phyloP scores from a whole-genome alignment of 2,888 invertebrate species.

The Micoletzkya japonica region DNA sequence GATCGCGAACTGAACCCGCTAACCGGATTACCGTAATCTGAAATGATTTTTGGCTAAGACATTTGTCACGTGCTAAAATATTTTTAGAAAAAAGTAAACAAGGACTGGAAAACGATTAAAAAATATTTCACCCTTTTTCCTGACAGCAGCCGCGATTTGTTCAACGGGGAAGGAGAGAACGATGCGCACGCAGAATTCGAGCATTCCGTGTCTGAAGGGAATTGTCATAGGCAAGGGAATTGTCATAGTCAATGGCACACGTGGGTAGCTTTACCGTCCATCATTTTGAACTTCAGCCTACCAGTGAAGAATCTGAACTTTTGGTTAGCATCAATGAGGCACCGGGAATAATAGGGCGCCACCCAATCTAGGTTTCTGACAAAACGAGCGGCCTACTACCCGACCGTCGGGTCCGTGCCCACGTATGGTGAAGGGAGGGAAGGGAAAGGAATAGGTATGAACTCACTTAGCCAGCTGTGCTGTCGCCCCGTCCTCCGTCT shows the following conservation, averaged over 20 bases:
- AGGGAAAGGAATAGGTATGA: background rate
- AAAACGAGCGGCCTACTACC: no score
- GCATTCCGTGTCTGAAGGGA: conserved; percentile 20
- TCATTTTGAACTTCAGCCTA: no score
- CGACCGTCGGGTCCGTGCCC: no score
- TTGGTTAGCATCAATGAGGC: no score
- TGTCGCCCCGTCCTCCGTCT: conserved; percentile 15
- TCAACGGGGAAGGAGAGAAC: conserved; percentile 21
- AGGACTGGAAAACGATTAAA: background rate
- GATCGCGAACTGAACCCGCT: conserved; percentile 14
- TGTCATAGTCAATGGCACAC: no score
- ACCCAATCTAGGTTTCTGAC: no score
- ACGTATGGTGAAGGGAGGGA: no score
- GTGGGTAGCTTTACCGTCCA: no score
- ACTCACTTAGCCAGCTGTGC: conserved; percentile 14
- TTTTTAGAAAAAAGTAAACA: background rate
- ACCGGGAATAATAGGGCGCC: no score
- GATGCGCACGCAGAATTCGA: conserved; percentile 26
- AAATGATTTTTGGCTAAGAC: background rate
- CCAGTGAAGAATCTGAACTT: no score
- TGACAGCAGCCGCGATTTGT: conserved; percentile 12
- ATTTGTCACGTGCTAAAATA: background rate
- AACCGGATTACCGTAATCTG: background rate
- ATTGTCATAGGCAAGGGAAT: no score
- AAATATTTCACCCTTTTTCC: background rate